Evolutionary conservation across 1,140 invertebrate genomes (phyloP).

Genomic region (Hetaerina americana): DNA sequence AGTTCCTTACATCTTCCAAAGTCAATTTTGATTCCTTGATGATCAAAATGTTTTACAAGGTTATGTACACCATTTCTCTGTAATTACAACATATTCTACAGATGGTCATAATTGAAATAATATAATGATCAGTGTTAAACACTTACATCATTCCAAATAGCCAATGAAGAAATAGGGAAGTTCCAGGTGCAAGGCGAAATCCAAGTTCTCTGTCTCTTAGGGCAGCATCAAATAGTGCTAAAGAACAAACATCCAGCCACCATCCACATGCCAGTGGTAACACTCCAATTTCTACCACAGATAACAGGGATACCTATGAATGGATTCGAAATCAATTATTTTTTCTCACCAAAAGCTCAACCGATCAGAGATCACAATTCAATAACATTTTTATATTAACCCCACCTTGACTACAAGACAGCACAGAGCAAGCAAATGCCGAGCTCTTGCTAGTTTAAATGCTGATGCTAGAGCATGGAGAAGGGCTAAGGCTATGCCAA

Average conservation of each 20-base stretch:
- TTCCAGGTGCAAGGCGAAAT: conserved; percentile 78
- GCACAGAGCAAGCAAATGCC: conserved; percentile 79
- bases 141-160: conserved; percentile 93
- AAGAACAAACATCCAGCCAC: conserved; percentile 97
- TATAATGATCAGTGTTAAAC: no score
- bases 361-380: neutral
- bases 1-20: no score
- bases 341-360: neutral
- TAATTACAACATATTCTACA: no score
- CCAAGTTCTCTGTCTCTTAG: conserved; percentile 75
- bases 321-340: neutral
- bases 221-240: conserved; percentile 88
- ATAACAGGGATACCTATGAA: conserved; percentile 55
- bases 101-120: no score
- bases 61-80: no score
- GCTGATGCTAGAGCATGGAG: conserved; percentile 66
- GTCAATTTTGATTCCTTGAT: no score
- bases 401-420: conserved; percentile 93
- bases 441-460: conserved; percentile 62
- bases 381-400: neutral
- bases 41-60: no score
- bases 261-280: conserved; percentile 94
- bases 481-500: conserved; percentile 70
- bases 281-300: conserved; percentile 91
- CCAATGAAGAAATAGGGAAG: conserved; percentile 98